Evolutionary conservation across 2,888 invertebrate species (phyloP).

Genomic region (Gastracanthus pulcherrimus): DNA sequence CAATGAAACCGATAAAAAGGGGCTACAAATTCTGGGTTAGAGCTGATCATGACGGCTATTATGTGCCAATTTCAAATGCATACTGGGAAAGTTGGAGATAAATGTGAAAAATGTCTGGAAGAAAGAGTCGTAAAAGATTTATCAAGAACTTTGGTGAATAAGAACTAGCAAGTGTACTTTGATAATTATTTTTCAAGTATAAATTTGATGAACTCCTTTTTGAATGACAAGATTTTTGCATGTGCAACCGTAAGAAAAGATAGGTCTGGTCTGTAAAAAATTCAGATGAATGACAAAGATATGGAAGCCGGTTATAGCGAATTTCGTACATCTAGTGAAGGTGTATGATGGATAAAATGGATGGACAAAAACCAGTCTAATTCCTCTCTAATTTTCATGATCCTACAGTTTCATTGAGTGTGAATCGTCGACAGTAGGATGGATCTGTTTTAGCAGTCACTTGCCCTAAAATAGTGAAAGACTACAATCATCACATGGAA

Average conservation of each 20-base stretch:
- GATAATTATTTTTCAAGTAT: no score
- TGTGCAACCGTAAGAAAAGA: conserved; percentile 65
- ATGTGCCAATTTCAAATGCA: conserved; percentile 66
- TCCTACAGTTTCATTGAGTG: conserved; percentile 55
- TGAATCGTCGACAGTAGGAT: conserved; percentile 62
- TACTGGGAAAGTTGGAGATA: conserved; percentile 61
- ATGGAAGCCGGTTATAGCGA: conserved; percentile 62
- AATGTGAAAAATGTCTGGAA: conserved; percentile 63
- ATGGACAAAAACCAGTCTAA: conserved; percentile 63
- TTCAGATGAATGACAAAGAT: conserved; percentile 62
- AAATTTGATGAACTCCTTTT: no score
- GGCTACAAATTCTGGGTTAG: no score
- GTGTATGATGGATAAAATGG: conserved; percentile 69
- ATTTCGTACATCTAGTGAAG: no score
- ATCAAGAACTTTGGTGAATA: conserved; percentile 54
- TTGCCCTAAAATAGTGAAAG: no score
- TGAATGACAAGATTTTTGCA: no score
- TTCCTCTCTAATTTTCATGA: conserved; percentile 63
- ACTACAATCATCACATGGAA: no score
- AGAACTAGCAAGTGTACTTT: no score
- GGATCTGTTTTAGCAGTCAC: conserved; percentile 55
- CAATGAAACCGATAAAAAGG: no score
- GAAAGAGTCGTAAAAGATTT: conserved; percentile 65
- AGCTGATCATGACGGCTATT: conserved; percentile 62
- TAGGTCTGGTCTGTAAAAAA: conserved; percentile 65